Percentiles rank a stretch among this genome's conserved stretches.
phyloP scores from a whole-genome alignment of 2,797 vertebrate genomes.

The Epinephelus awoara region DNA sequence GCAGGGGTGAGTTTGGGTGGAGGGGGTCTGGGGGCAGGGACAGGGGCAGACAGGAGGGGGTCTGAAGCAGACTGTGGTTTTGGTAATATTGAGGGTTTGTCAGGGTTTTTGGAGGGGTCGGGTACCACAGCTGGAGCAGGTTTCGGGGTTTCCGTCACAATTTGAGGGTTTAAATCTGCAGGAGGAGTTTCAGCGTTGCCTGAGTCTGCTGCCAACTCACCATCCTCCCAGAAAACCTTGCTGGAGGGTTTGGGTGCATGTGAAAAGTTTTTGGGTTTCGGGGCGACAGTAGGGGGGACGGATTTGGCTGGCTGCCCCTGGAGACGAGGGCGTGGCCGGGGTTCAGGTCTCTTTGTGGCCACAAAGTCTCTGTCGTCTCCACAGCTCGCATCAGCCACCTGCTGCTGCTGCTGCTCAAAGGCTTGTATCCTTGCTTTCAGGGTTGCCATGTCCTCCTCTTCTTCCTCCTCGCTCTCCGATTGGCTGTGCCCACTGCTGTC shows the following conservation, averaged over 20 bases:
- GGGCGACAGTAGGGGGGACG: constrained; percentile 68
- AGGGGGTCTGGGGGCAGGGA: constrained; percentile 62
- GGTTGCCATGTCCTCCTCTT: constrained; percentile 71
- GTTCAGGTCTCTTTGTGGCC: constrained; percentile 87
- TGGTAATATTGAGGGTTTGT: constrained; percentile 45
- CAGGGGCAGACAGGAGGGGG: constrained; percentile 20
- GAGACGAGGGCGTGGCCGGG: constrained; percentile 87
- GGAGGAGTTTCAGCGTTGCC: background rate
- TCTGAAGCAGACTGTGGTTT: constrained; percentile 41
- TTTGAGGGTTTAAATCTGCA: constrained; percentile 31
- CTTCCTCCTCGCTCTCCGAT: constrained; percentile 65
- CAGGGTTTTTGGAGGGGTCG: background rate
- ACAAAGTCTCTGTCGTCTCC: constrained; percentile 24
- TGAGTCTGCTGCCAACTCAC: constrained; percentile 41
- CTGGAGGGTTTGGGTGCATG: constrained; percentile 84
- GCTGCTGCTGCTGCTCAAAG: constrained; percentile 85
- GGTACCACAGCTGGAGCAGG: constrained; percentile 24
- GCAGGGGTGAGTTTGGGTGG: constrained; percentile 67
- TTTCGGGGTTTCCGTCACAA: background rate
- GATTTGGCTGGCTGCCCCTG: constrained; percentile 81
- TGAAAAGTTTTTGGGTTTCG: constrained; percentile 77
- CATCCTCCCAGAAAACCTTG: constrained; percentile 86
- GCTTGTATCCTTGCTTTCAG: constrained; percentile 90
- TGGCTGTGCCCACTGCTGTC: constrained; percentile 66
- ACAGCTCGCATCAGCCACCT: constrained; percentile 67